Percentiles rank a stretch among this genome's conserved stretches.
Evolutionary conservation across 2,113 vertebrate genomes (phyloP).

Genomic region (Danio rerio): GRCz12tu NC_133198.1:29428001-29428500

Average conservation of each 20-base stretch:
- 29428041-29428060: slow-evolving; percentile 72
- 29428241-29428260: background rate
- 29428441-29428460: too few species aligned
- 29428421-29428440: too few species aligned
- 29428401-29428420: too few species aligned
- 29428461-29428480: too few species aligned
- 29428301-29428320: background rate
- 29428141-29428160: background rate
- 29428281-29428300: background rate
- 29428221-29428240: background rate
- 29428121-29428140: background rate
- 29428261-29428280: background rate
- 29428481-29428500: too few species aligned
- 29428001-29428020: slow-evolving; percentile 90
- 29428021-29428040: slow-evolving; percentile 90
- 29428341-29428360: background rate
- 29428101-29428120: background rate
- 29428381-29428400: background rate
- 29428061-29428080: background rate
- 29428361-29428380: background rate
- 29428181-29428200: background rate
- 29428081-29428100: background rate
- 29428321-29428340: background rate
- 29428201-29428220: background rate
- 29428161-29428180: background rate